Base-by-base conservation (phyloP, 1,140 invertebrate species). In the Stratiolaelaps scimitus region DNA sequence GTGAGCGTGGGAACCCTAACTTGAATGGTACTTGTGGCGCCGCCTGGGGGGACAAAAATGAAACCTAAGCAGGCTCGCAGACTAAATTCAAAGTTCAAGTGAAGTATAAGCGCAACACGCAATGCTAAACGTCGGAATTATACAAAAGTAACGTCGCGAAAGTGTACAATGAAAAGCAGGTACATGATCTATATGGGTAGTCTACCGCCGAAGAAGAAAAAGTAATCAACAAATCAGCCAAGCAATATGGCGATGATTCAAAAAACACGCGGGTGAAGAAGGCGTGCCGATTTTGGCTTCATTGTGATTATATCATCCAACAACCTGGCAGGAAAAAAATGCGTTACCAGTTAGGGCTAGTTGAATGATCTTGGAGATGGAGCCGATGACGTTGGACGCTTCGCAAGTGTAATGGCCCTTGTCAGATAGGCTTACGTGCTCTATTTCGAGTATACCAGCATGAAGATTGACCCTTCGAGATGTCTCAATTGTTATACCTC, bases 11-110 rank as follows among this genome's bases (percentile, higher is more conserved):
- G 34, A 40, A 40, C 34, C 34, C 34, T 4, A 40, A 40, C 4
- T 40, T 40, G 4, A 40, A 40, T 23, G 23, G 34, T 34, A 60
- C 53, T 4, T 26, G 53, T 60, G 34, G 53, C 53, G 26, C 53
- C 53, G 17, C 53, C 53, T 60, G 10, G 53, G 26, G 47, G 53
- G 53, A 60, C 53, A 15, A 23, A 60, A 29, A 29, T 34, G 53
- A 26, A 23, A 48, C 20, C 53, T 17, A 15, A 26, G 23, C 47
- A 7, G 19, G 7, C 15, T 48, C 47, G 47, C 4, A 23, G 4
- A 20, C 4, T 48, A 15, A 4, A 48, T 28, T 48, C 47, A 48
- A 48, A 7, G 26, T 15, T 4, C 4, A 15, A 15, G 19, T 4
- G 15, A 20, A 15, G 7, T 7, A 23, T 28, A 4, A 23, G 15